These are phyloP conservation scores for Megathymus violae DNA, from an alignment of 1,140 invertebrate species.

Conservation along the genomic window DNA sequence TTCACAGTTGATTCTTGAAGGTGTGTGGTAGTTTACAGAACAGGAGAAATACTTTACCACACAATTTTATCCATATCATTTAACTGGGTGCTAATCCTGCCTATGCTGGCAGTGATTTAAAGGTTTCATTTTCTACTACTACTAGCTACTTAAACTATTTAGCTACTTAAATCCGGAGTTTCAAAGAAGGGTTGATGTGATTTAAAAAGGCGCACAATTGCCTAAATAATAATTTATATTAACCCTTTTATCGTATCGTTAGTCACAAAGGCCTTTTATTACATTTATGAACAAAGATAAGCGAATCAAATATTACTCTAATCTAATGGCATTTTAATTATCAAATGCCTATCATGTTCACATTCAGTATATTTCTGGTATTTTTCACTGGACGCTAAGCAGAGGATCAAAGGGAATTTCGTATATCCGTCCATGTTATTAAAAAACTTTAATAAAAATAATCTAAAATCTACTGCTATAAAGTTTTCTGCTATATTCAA, in stretches of 20 bases:
- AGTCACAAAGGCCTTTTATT: conserved; percentile 30
- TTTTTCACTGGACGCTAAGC: conserved; percentile 55
- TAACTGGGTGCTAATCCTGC: too few relatives aligned
- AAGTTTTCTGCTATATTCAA: not conserved
- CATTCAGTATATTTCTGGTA: conserved; percentile 47
- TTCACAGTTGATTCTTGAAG: too few relatives aligned
- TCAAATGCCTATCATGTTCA: conserved; percentile 58
- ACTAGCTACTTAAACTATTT: too few relatives aligned
- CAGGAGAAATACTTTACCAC: too few relatives aligned
- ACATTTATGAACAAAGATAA: conserved; percentile 30
- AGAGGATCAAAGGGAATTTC: conserved; percentile 50
- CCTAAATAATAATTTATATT: not conserved
- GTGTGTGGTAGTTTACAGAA: too few relatives aligned
- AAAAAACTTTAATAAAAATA: conserved; percentile 30
- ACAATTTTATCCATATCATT: too few relatives aligned
- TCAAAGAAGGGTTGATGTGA: too few relatives aligned
- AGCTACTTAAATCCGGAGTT: too few relatives aligned
- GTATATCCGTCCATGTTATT: conserved; percentile 40
- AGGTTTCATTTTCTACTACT: too few relatives aligned
- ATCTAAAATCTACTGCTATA: conserved; percentile 28
- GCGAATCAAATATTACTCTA: conserved; percentile 40
- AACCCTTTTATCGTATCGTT: not conserved
- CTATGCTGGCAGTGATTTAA: too few relatives aligned
- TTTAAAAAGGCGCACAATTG: not conserved
- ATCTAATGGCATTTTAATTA: conserved; percentile 67